A percentile compares a stretch with the other conserved stretches of the same genome.
phyloP scores from a whole-genome alignment of 2,113 vertebrate genomes.

The Chiloscyllium plagiosum region DNA sequence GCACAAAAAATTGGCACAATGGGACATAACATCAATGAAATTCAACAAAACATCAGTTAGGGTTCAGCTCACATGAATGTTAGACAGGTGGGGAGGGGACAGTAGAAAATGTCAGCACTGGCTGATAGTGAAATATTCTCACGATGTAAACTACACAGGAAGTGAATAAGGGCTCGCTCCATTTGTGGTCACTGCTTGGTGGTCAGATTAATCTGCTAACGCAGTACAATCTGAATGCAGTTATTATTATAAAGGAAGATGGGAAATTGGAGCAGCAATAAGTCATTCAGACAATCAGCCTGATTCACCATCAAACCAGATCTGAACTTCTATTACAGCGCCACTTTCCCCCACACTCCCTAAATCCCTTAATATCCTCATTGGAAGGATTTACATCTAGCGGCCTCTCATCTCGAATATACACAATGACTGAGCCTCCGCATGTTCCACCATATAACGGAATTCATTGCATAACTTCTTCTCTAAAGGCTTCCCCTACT shows the following conservation, averaged over 20 bases:
- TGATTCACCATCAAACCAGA: too few species aligned
- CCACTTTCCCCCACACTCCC: too few species aligned
- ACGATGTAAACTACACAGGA: neutral
- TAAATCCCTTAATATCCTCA: too few species aligned
- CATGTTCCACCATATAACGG: too few species aligned
- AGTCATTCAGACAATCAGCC: too few species aligned
- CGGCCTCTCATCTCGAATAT: too few species aligned
- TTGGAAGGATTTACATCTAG: too few species aligned
- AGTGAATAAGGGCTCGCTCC: neutral
- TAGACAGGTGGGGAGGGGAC: neutral
- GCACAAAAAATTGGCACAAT: neutral
- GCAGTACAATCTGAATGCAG: neutral
- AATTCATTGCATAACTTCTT: neutral
- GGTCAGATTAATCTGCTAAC: neutral
- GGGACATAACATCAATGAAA: neutral
- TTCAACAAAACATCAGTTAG: neutral
- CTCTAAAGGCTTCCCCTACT: neutral
- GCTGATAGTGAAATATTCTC: neutral
- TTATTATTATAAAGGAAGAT: too few species aligned
- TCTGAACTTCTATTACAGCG: too few species aligned
- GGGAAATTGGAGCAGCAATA: too few species aligned
- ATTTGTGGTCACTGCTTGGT: neutral
- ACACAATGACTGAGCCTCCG: too few species aligned
- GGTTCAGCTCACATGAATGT: neutral
- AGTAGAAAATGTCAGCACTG: neutral